A percentile compares a stretch with the other conserved stretches of the same genome.
Evolutionary conservation across 2,797 vertebrate genomes (phyloP).

Genomic region (Artibeus lituratus): DNA sequence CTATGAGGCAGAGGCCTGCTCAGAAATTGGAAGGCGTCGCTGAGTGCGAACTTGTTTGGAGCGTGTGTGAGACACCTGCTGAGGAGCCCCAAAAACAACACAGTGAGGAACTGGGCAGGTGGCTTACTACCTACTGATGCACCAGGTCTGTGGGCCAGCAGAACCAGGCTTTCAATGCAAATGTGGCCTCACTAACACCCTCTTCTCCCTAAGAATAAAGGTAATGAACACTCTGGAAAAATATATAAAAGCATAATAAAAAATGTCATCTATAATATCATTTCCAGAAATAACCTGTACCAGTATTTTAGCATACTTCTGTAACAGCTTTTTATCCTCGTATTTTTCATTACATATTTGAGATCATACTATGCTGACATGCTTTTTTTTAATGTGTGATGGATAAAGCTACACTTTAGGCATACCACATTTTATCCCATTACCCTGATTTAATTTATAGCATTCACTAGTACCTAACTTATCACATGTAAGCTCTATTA

Average conservation of each 20-base stretch:
- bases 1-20: neutral
- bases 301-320: slow-evolving; percentile 18
- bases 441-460: neutral
- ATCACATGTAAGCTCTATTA: neutral
- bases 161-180: neutral
- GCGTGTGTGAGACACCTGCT: neutral
- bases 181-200: neutral
- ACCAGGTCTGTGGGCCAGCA: neutral
- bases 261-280: neutral
- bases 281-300: neutral
- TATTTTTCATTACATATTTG: neutral
- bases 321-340: neutral
- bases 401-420: neutral
- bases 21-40: neutral
- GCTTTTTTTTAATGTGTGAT: neutral
- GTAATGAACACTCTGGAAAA: slow-evolving; percentile 22
- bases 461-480: neutral
- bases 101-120: neutral
- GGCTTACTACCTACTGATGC: neutral
- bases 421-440: neutral
- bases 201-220: neutral
- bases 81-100: neutral
- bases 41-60: neutral
- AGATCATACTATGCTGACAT: neutral
- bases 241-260: neutral